Evolutionary conservation across 2,888 invertebrate genomes (phyloP).

Genomic region (Drosophila cyrtoloma): DNA sequence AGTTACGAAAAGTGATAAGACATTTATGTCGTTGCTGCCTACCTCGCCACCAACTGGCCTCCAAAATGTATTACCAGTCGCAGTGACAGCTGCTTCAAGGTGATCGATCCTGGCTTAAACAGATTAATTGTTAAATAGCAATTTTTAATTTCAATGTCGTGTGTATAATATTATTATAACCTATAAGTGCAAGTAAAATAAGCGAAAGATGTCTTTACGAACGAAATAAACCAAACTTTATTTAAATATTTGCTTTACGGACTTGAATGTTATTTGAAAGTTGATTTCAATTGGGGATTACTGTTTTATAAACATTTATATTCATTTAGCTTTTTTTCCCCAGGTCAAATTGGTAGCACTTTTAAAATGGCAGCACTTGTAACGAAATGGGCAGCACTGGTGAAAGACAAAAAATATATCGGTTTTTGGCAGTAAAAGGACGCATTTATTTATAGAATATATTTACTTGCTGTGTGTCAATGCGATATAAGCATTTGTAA

Average conservation of each 20-base stretch:
- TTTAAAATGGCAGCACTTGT: not conserved
- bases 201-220: constrained; percentile 4
- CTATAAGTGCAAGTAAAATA: constrained; percentile 28
- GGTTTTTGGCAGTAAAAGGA: too few species aligned
- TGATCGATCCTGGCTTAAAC: constrained; percentile 29
- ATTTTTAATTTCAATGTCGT: constrained; percentile 8
- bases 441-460: not conserved
- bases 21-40: constrained; percentile 35
- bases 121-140: not conserved
- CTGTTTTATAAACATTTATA: not conserved
- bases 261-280: not conserved
- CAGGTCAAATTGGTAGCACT: not conserved
- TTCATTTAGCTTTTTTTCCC: not conserved
- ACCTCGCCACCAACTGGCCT: constrained; percentile 40
- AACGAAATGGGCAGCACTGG: not conserved
- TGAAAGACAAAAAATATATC: not conserved
- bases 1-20: constrained; percentile 46
- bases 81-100: constrained; percentile 47
- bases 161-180: constrained; percentile 8
- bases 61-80: constrained; percentile 56
- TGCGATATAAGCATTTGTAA: not conserved
- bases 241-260: not conserved
- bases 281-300: not conserved
- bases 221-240: constrained; percentile 3
- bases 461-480: not conserved